phyloP scores from a whole-genome alignment of 2,113 vertebrate species.

The Gasterosteus nipponicus region DNA sequence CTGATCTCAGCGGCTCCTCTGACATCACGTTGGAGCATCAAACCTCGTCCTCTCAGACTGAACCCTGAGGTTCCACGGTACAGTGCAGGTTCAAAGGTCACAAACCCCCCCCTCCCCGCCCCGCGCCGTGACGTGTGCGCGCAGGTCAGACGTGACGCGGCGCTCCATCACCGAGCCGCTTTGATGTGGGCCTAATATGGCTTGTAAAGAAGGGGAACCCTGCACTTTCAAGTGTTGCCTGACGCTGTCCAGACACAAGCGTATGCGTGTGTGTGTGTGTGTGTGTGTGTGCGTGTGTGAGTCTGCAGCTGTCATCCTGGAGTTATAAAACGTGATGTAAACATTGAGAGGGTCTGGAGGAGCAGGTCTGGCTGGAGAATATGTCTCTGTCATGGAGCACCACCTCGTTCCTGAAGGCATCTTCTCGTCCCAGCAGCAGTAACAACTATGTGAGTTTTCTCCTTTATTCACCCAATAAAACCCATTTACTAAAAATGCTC shows the following conservation, averaged over 20 bases:
- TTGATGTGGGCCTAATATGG: conserved; percentile 80
- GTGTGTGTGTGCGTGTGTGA: conserved; percentile 30
- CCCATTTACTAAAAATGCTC: background rate
- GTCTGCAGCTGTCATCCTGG: conserved; percentile 60
- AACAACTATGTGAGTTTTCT: too few species aligned
- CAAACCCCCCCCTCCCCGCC: too few species aligned
- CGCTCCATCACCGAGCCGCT: conserved; percentile 62
- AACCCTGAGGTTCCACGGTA: background rate
- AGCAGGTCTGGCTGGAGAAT: conserved; percentile 14
- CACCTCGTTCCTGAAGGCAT: background rate
- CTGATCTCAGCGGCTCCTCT: background rate
- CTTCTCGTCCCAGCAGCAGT: background rate
- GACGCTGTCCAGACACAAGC: conserved; percentile 75
- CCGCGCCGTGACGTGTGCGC: background rate
- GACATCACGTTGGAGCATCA: background rate
- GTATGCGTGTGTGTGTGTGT: conserved; percentile 42
- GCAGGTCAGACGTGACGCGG: conserved; percentile 29
- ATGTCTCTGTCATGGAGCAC: conserved; percentile 1
- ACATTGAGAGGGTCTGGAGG: conserved; percentile 67
- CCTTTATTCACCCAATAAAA: background rate
- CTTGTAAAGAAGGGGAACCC: conserved; percentile 76
- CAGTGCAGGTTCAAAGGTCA: conserved; percentile 36
- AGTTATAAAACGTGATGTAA: conserved; percentile 79
- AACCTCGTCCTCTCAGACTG: background rate
- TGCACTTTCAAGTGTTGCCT: conserved; percentile 81